Evolutionary conservation across 2,888 invertebrate genomes (phyloP), one percentile per base, ranked within the genome.

Genomic region (Apeira syringaria): DNA sequence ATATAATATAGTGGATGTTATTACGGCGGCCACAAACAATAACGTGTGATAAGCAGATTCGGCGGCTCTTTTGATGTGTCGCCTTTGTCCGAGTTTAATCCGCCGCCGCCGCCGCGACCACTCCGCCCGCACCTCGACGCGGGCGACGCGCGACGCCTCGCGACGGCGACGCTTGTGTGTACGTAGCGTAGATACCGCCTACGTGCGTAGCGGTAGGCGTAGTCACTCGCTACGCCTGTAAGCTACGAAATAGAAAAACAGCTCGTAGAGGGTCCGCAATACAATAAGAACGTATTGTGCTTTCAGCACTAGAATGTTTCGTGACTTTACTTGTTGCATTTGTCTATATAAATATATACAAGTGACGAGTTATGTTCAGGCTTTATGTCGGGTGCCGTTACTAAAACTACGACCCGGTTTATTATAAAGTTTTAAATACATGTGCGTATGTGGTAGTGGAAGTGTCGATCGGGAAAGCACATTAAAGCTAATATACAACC

Each of bases 41-140:
- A 77, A 76, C 71, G 74, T 64, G 74, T 68, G 87, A 87, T 88
- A 87, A 85, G 84, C 65, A 80, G 82, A 82, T 83, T 81, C 74
- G 80, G 78, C 88, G 88, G 87, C 73, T 51, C 78, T 64, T 87
- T 87, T 88, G 69, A 87, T 80, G 83, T 83, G 46, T 63, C 63
- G 73, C 81, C 83, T 88, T 87, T 87, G 84, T 84, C 80, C 77
- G 69, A 73, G 68, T 61, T 59, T 83, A 77, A 82, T 80, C 80
- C 80, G 74, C 86, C 81, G 81, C 86, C 81, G 81, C 49, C 15
- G n/a, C n/a, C n/a, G n/a, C n/a, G n/a, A n/a, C n/a, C n/a, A n/a
- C n/a, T n/a, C n/a, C n/a, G 22, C 31, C 26, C 24, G 34, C 24
- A 34, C 17, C 22, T 15, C 27, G 13, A 12, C 26, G 7, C 24